phyloP scores from a whole-genome alignment of 1,140 invertebrate genomes.

The Chymomyza costata region DNA sequence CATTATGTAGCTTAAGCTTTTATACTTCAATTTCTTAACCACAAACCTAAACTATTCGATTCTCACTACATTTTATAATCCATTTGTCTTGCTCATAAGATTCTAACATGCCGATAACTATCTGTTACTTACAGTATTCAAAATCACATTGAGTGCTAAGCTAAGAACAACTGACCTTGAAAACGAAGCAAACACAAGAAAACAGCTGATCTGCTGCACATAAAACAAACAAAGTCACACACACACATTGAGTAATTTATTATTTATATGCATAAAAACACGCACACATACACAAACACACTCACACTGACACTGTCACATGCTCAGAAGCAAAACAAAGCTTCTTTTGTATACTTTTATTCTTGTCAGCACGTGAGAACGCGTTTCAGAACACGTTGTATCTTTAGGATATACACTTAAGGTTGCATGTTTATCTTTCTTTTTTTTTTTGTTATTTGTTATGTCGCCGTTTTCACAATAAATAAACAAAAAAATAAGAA shows the following conservation, averaged over 20 bases:
- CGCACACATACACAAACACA: conserved; percentile 23
- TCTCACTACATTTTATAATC: too few relatives aligned
- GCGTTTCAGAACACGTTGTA: conserved; percentile 39
- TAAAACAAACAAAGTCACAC: conserved; percentile 22
- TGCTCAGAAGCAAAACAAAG: conserved; percentile 52
- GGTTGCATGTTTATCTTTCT: too few relatives aligned
- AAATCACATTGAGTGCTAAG: too few relatives aligned
- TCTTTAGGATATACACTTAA: conserved; percentile 44
- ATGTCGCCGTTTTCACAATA: conserved; percentile 40
- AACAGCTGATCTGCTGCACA: conserved; percentile 53
- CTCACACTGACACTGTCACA: conserved; percentile 14
- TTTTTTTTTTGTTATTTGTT: too few relatives aligned
- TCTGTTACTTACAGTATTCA: too few relatives aligned
- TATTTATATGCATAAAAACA: conserved; percentile 53
- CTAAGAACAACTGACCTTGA: conserved; percentile 44
- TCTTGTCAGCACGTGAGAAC: conserved; percentile 45
- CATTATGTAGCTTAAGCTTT: too few relatives aligned
- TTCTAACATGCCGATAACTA: too few relatives aligned
- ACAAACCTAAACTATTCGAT: too few relatives aligned
- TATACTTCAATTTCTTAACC: too few relatives aligned
- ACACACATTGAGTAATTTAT: conserved; percentile 39
- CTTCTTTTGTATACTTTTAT: conserved; percentile 45
- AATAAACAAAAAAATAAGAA: conserved; percentile 54
- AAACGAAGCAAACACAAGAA: conserved; percentile 60
- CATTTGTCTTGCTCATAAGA: too few relatives aligned